Conservation (phyloP, 2,888 invertebrate species). For the Heterodera filipjevi region DNA sequence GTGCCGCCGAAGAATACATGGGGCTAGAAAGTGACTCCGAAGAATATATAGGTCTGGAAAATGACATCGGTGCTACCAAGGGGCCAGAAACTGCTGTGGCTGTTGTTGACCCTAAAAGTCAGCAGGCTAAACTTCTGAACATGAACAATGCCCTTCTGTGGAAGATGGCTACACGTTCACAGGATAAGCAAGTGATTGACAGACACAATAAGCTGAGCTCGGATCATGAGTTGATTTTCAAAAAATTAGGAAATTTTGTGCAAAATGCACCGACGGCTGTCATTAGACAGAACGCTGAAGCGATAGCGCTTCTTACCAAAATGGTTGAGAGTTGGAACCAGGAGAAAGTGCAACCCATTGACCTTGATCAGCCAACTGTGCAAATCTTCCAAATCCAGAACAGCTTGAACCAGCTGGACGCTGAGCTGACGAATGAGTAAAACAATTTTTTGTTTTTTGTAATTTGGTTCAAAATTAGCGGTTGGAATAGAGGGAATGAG, state of each 20-base stretch:
- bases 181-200: neutral
- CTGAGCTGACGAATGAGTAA: neutral
- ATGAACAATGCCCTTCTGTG: neutral
- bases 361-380: neutral
- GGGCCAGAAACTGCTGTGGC: too few species aligned
- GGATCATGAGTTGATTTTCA: neutral
- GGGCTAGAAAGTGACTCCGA: neutral
- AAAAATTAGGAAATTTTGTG: neutral
- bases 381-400: neutral
- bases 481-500: neutral
- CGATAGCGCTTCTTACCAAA: neutral
- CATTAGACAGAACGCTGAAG: neutral
- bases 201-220: too few species aligned
- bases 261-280: neutral
- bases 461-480: neutral
- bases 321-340: neutral
- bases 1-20: too few species aligned
- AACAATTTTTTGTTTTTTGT: neutral
- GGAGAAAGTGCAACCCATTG: neutral
- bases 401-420: neutral
- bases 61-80: neutral
- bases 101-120: neutral
- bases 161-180: neutral
- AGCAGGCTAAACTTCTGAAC: neutral
- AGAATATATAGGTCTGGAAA: too few species aligned